Evolutionary conservation across 2,888 invertebrate genomes (phyloP).

Genomic region (Meteorus colon): DNA sequence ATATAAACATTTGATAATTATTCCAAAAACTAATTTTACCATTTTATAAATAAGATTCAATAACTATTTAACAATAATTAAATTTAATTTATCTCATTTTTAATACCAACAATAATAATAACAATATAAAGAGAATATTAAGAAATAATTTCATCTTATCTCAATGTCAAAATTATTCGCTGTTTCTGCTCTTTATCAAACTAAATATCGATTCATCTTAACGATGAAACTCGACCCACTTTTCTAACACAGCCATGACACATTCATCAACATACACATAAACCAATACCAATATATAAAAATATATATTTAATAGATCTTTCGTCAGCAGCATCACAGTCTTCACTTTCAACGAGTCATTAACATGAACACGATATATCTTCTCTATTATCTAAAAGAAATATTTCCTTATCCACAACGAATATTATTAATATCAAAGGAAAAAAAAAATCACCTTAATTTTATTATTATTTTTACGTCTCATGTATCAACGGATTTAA

Average conservation of each 20-base stretch:
- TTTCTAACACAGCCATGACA: conserved; percentile 32
- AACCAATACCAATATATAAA: neutral
- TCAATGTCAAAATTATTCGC: conserved; percentile 2
- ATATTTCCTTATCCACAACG: neutral
- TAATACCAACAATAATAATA: too few relatives aligned
- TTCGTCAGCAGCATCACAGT: neutral
- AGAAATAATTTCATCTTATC: neutral
- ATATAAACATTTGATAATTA: too few relatives aligned
- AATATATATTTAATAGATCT: conserved; percentile 2
- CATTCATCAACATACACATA: conserved; percentile 8
- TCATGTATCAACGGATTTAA: neutral
- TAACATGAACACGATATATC: neutral
- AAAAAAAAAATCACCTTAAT: neutral
- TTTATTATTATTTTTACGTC: neutral
- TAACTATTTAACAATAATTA: too few relatives aligned
- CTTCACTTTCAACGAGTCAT: neutral
- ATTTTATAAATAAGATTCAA: too few relatives aligned
- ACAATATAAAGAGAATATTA: too few relatives aligned
- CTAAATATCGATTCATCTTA: conserved; percentile 38
- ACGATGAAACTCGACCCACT: conserved; percentile 38
- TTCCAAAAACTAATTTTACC: too few relatives aligned
- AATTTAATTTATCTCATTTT: too few relatives aligned
- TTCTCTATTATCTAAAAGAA: neutral
- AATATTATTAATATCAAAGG: neutral
- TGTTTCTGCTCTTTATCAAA: neutral